These are phyloP conservation scores for Rhopalosiphum padi DNA, from an alignment of 1,140 invertebrate species.

Conservation along the genomic window DNA sequence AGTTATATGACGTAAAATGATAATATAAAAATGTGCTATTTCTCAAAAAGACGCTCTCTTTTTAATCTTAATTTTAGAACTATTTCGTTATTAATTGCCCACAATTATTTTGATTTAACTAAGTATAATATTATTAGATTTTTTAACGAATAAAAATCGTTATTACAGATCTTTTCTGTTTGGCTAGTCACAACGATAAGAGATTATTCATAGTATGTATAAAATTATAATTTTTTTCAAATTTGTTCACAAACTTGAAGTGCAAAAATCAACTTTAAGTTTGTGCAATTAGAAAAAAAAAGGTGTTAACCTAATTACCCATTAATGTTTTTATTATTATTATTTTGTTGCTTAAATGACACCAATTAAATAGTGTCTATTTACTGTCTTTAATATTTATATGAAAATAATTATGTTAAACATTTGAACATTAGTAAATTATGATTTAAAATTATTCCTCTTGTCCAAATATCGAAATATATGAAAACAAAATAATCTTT, in stretches of 20 bases:
- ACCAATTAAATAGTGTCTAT: background rate
- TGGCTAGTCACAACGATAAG: slow-evolving; percentile 8
- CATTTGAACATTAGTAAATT: background rate
- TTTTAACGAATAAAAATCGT: background rate
- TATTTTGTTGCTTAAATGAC: background rate
- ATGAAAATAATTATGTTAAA: background rate
- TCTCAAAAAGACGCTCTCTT: background rate
- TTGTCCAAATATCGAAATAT: background rate
- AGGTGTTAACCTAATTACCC: background rate
- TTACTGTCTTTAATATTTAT: background rate
- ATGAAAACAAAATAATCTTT: background rate
- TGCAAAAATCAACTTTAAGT: background rate
- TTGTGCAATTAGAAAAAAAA: background rate
- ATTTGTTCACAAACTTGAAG: background rate
- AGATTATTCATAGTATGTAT: background rate
- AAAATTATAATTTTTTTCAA: background rate
- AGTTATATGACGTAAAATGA: slow-evolving; percentile 49
- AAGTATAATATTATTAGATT: background rate
- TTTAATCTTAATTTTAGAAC: slow-evolving; percentile 4
- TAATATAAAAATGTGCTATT: background rate
- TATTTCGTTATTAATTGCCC: slow-evolving; percentile 31
- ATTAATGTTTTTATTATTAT: background rate
- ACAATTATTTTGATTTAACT: background rate
- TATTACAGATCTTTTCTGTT: background rate
- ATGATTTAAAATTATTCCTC: background rate